These are phyloP conservation scores for Sebastes nivosus DNA, from an alignment of 2,797 vertebrate genomes.

Conservation along the genomic window DNA sequence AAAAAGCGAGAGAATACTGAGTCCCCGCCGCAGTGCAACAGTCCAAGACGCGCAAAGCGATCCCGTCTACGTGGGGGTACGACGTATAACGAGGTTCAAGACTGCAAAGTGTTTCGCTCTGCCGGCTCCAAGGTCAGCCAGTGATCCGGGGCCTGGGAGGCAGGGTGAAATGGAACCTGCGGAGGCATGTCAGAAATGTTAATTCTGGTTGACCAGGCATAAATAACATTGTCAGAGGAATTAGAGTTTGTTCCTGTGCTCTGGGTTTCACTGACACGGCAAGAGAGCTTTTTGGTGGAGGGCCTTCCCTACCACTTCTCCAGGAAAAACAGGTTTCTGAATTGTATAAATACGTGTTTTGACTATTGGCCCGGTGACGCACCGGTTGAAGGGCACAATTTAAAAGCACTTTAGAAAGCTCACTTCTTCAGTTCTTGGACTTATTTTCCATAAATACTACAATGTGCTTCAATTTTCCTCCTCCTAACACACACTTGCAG, in stretches of 20 bases:
- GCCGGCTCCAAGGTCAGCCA: conserved; percentile 36
- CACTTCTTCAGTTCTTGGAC: not conserved
- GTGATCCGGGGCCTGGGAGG: conserved; percentile 35
- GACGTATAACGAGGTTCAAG: not conserved
- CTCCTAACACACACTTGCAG: not conserved
- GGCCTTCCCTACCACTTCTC: conserved; percentile 7
- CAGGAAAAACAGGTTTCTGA: conserved; percentile 42
- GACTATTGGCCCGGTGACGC: conserved; percentile 20
- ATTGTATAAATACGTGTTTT: conserved; percentile 39
- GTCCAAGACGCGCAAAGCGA: not conserved
- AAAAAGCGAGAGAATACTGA: not conserved
- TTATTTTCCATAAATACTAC: conserved; percentile 44
- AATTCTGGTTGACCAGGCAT: conserved; percentile 70
- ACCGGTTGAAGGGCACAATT: conserved; percentile 25
- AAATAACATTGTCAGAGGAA: conserved; percentile 71
- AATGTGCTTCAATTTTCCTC: conserved; percentile 27
- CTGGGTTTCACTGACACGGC: conserved; percentile 46
- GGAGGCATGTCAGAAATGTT: conserved; percentile 67
- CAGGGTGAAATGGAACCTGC: conserved; percentile 55
- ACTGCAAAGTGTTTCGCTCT: conserved; percentile 2
- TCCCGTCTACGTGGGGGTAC: not conserved
- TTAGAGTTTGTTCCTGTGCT: conserved; percentile 58
- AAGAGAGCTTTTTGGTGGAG: conserved; percentile 19
- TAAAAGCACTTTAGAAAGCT: conserved; percentile 30
- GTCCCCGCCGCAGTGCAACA: not conserved